Conservation (phyloP, 1,140 invertebrate species). For the Neuroterus valhalla region DNA sequence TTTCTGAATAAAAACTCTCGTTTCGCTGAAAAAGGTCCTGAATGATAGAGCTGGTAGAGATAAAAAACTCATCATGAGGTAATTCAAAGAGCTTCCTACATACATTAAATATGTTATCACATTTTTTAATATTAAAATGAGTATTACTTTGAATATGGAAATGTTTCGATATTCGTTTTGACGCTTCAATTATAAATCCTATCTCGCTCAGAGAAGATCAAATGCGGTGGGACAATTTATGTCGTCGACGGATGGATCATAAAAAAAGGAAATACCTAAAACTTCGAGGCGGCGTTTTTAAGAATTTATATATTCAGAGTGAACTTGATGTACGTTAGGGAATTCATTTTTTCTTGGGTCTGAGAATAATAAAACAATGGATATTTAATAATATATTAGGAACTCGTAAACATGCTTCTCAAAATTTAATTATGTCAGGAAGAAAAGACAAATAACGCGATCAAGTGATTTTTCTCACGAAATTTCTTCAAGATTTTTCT, state of each 20-base stretch:
- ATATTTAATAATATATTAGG: neutral
- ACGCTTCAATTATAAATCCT: constrained; percentile 26
- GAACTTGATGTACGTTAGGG: neutral
- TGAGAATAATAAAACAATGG: neutral
- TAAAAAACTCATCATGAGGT: neutral
- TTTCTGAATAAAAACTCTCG: no score
- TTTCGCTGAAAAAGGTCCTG: no score
- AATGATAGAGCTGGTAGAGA: neutral
- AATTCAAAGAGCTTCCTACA: neutral
- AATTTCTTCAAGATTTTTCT: no score
- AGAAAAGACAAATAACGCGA: no score
- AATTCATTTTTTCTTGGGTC: neutral
- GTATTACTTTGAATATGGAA: constrained; percentile 25
- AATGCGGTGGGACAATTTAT: neutral
- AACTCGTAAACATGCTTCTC: neutral
- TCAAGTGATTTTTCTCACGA: no score
- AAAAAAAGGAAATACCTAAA: constrained; percentile 6
- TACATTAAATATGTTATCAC: no score
- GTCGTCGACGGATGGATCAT: neutral
- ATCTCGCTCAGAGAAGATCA: neutral
- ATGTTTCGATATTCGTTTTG: constrained; percentile 25
- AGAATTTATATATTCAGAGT: neutral
- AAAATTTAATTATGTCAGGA: no score
- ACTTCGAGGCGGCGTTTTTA: neutral
- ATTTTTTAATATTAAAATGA: constrained; percentile 18